Evolutionary conservation across 2,888 invertebrate genomes (phyloP), one percentile per base, ranked within the genome.

Genomic region (Machimus atricapillus): DNA sequence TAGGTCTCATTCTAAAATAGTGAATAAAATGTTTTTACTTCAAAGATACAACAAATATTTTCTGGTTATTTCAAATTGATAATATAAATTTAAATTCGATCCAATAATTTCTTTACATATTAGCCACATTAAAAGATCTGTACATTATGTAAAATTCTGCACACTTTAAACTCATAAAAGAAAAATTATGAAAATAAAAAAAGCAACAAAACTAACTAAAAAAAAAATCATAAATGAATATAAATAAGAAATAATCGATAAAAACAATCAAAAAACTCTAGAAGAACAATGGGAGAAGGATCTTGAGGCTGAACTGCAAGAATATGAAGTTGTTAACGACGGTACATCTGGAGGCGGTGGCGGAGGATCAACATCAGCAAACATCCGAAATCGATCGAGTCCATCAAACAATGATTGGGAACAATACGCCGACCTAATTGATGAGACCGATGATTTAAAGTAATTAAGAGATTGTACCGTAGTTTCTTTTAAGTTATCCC

Each of bases 211-310:
- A 56, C 23, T 23, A 66, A 23, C 19, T 56, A 56, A 56, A n/a
- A 56, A 56, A n/a, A 46, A 43, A 46, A 43, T 43, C 16, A 40
- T 56, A 52, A 85, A 86, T 78, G n/a, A 82, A 43, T 77, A 46
- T 73, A 73, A 86, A 74, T 31, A 83, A 73, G 86, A 46, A 86
- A 77, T 86, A 86, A 77, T 14, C 19, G 34, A 83, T 43, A 79
- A 87, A 87, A 87, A 88, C 16, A 76, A 86, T 86, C 37, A 66
- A 66, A 88, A 79, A 52, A 83, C 87, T 88, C 86, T 93, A 94
- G 93, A 96, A 95, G 97, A 97, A 93, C 97, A 98, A 94, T 98
- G 98, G 98, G 98, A 98, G 94, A 97, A 97, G 92, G 98, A 98
- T 93, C 93, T 98, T 91, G 98, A 98, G 92, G 97, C 97, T 82